Conservation (phyloP, 92 coral and sea anemone species). For the Porites rus region DNA sequence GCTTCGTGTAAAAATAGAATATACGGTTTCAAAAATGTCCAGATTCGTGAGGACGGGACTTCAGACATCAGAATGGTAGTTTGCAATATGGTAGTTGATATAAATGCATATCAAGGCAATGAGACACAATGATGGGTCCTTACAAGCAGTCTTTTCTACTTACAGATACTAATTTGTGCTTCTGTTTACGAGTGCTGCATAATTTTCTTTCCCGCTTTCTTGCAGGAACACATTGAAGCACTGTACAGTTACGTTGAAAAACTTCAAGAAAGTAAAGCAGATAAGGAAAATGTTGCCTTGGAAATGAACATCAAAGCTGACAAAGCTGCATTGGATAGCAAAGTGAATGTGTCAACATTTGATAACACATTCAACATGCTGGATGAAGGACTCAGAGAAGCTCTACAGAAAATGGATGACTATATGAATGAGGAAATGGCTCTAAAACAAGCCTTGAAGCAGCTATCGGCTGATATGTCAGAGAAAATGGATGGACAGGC, state of each 20-base stretch:
- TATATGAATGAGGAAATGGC: slow-evolving; percentile 97
- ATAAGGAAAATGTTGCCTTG: slow-evolving; percentile 94
- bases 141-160: no score
- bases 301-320: slow-evolving; percentile 98
- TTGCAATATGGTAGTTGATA: no score
- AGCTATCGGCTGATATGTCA: slow-evolving; percentile 88
- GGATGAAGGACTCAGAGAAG: slow-evolving; percentile 92
- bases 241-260: slow-evolving; percentile 80
- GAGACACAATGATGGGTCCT: no score
- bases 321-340: slow-evolving; percentile 88
- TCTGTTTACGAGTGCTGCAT: not conserved
- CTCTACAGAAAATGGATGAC: slow-evolving; percentile 98
- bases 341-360: slow-evolving; percentile 91
- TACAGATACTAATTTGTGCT: not conserved
- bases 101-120: no score
- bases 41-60: no score
- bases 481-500: slow-evolving; percentile 96
- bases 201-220: not conserved
- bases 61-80: no score
- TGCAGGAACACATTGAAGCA: slow-evolving; percentile 86
- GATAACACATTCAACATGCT: slow-evolving; percentile 87
- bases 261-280: slow-evolving; percentile 91
- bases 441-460: slow-evolving; percentile 88
- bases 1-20: no score
- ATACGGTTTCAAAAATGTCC: no score